phyloP scores from a whole-genome alignment of 2,888 invertebrate species.

The Eudemis profundana region DNA sequence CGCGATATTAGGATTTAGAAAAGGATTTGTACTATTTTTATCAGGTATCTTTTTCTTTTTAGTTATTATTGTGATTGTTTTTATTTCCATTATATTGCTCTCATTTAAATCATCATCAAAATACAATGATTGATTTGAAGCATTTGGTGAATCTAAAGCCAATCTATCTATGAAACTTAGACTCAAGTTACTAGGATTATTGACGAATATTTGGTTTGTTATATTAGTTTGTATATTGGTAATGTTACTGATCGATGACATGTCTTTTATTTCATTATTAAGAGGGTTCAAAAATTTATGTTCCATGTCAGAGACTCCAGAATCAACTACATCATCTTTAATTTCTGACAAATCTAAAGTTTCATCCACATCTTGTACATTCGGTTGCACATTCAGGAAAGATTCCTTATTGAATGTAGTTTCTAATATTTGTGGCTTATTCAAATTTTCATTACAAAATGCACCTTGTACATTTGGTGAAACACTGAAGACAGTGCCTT shows the following conservation, averaged over 20 bases:
- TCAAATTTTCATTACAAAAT: conserved; percentile 37
- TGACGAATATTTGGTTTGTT: conserved; percentile 71
- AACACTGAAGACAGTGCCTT: neutral
- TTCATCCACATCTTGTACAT: conserved; percentile 15
- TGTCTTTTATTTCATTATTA: conserved; percentile 49
- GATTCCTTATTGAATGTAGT: conserved; percentile 23
- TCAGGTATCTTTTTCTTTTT: conserved; percentile 68
- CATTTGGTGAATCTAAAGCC: conserved; percentile 72
- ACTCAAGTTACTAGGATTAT: conserved; percentile 70
- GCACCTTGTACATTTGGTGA: neutral
- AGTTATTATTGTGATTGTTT: conserved; percentile 80
- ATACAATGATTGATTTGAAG: conserved; percentile 73
- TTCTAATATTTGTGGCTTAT: conserved; percentile 14
- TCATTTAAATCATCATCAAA: conserved; percentile 82
- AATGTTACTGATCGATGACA: conserved; percentile 56
- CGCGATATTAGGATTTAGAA: conserved; percentile 68
- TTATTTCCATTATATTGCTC: conserved; percentile 84
- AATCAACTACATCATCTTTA: conserved; percentile 60
- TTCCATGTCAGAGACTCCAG: conserved; percentile 68
- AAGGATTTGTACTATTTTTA: conserved; percentile 77
- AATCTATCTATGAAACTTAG: conserved; percentile 80
- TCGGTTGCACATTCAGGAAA: conserved; percentile 28
- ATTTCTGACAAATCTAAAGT: conserved; percentile 37
- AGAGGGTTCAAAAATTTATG: conserved; percentile 61
- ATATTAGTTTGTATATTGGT: conserved; percentile 70